Percentiles rank a stretch among this genome's conserved stretches.
phyloP scores from a whole-genome alignment of 2,113 vertebrate species.

The Gopherus flavomarginatus region DNA sequence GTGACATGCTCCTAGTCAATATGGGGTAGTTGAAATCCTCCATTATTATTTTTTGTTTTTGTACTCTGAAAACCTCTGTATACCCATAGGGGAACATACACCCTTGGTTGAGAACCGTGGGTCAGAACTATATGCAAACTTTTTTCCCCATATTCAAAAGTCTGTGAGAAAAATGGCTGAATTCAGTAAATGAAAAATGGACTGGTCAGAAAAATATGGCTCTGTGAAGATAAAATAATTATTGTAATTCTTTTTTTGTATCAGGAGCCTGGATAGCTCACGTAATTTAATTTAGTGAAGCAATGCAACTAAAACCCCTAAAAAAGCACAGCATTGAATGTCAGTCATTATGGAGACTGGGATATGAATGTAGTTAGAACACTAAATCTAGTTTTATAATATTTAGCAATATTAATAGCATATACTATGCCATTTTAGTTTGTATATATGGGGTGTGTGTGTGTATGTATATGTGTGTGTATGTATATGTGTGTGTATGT shows the following conservation, averaged over 20 bases:
- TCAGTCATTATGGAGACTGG: neutral
- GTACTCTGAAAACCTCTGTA: no score
- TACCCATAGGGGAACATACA: no score
- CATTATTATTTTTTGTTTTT: no score
- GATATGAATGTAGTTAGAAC: neutral
- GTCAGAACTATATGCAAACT: neutral
- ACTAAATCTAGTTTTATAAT: neutral
- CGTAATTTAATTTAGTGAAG: neutral
- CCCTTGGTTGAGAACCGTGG: no score
- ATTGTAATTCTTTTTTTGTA: neutral
- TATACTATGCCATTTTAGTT: neutral
- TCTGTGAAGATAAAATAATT: neutral
- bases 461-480: no score
- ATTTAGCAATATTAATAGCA: neutral
- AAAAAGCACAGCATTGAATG: neutral
- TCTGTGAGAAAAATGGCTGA: neutral
- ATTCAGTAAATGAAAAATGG: neutral
- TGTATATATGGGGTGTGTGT: neutral
- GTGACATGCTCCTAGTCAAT: no score
- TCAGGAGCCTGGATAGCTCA: neutral
- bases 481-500: neutral
- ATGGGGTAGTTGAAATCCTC: no score
- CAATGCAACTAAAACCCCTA: neutral
- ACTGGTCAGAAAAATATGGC: neutral
- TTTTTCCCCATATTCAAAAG: neutral